phyloP scores from a whole-genome alignment of 2,888 invertebrate genomes.

The Pseudolycoriella hygida region DNA sequence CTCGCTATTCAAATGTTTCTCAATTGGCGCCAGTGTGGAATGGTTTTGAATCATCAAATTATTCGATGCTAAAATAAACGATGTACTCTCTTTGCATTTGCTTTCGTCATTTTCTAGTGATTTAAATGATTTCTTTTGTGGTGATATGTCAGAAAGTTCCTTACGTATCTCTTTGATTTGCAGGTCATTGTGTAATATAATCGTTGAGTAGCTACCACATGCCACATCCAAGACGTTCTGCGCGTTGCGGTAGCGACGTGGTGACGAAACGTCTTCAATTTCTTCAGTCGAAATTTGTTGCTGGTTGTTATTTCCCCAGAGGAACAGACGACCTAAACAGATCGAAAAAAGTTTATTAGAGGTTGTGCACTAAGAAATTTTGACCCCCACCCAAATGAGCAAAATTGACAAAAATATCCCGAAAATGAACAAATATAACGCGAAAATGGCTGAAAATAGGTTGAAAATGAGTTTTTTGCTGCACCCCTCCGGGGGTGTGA shows the following conservation, averaged over 20 bases:
- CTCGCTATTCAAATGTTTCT: conserved; percentile 35
- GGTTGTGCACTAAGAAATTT: too few species aligned
- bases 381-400: too few species aligned
- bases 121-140: not conserved
- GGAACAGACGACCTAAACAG: conserved; percentile 36
- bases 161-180: not conserved
- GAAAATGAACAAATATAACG: too few species aligned
- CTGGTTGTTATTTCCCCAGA: conserved; percentile 67
- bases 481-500: too few species aligned
- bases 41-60: not conserved
- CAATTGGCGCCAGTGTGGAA: conserved; percentile 12
- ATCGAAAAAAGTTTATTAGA: not conserved
- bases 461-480: too few species aligned
- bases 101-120: not conserved
- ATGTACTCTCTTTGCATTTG: not conserved
- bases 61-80: not conserved
- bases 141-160: not conserved
- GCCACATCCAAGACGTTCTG: conserved; percentile 25
- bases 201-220: conserved; percentile 27
- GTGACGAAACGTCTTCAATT: conserved; percentile 46
- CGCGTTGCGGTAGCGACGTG: conserved; percentile 32
- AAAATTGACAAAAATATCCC: too few species aligned
- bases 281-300: conserved; percentile 46
- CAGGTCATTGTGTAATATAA: conserved; percentile 17
- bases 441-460: too few species aligned